Base-by-base conservation (phyloP, 1,140 invertebrate genomes). In the Zaprionus inermis region DNA sequence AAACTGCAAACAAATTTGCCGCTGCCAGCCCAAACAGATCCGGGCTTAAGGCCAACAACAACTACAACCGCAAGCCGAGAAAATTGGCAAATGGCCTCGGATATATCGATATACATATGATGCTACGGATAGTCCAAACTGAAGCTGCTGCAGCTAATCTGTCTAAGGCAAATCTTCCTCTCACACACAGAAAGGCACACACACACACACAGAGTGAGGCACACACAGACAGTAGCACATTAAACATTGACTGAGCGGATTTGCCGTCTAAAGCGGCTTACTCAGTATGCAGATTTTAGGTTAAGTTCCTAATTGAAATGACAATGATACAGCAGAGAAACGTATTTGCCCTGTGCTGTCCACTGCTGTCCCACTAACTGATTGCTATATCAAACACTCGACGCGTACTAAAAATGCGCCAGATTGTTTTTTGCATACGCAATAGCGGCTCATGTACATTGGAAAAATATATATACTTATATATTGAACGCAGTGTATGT, bases 1-100 rank as follows among this genome's bases (percentile, higher is more conserved):
- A 89, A 89, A 89, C 79, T 78, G 80, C 78, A 89, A 88, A 84
- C 84, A 89, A 89, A 84, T 89, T 89, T 84, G 77, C 74, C 72
- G 68, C 76, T 46, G 65, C 58, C 59, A 76, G 60, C 65, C 63
- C 67, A 66, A 74, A 49, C 55, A 63, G 38, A 63, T 52, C 56
- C 44, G 44, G 70, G 56, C 61, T 65, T 71, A 63, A 54, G 54
- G 66, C 66, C 65, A 63, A 49, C 66, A 63, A 46, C 41, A 58
- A 38, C 64, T 56, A 51, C 56, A 58, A 54, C 46, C 32, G 28
- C 51, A 44, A 38, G 56, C 51, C 36, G 34, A 6, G 12, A 6
- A 72, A 72, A 61, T 70, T 55, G 69, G 55, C 36, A 75, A 64
- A 63, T 70, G 51, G 58, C 65, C 52, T 65, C 60, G 38, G 46